Conservation (phyloP, 2,888 invertebrate species). For the Lepas anatifera region DNA sequence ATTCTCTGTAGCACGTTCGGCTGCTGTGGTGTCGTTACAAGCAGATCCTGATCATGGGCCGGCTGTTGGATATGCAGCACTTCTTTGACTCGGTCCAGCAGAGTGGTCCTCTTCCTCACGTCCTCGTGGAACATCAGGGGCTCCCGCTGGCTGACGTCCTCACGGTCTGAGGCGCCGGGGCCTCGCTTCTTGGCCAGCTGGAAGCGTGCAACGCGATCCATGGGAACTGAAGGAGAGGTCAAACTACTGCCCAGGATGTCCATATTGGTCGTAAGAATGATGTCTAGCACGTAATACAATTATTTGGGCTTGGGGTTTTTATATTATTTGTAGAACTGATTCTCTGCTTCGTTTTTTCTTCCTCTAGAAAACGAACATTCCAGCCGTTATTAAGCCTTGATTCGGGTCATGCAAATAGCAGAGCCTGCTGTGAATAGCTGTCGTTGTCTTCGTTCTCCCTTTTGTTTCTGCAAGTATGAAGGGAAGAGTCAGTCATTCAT, state of each 20-base stretch:
- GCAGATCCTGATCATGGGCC: background rate
- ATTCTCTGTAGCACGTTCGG: background rate
- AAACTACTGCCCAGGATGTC: background rate
- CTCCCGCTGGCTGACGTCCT: background rate
- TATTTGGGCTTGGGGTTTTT: no score
- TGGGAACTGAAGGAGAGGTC: background rate
- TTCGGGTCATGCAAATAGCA: no score
- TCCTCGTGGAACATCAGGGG: background rate
- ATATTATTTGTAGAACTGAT: no score
- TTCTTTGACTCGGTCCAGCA: background rate
- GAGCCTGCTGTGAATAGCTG: no score
- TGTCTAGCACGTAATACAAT: no score
- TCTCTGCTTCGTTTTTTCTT: no score
- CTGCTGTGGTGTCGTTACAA: background rate
- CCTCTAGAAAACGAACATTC: no score
- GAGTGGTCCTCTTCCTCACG: background rate
- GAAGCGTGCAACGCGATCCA: background rate
- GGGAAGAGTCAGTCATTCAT: no score
- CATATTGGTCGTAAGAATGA: no score
- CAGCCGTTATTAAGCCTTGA: no score
- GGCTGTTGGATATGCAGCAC: background rate
- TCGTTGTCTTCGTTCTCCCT: no score
- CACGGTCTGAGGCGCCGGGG: background rate
- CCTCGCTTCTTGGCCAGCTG: background rate
- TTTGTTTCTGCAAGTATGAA: no score